Evolutionary conservation across 2,113 vertebrate genomes (phyloP), one percentile per base, ranked within the genome.

Genomic region (Hyaena hyaena): DNA sequence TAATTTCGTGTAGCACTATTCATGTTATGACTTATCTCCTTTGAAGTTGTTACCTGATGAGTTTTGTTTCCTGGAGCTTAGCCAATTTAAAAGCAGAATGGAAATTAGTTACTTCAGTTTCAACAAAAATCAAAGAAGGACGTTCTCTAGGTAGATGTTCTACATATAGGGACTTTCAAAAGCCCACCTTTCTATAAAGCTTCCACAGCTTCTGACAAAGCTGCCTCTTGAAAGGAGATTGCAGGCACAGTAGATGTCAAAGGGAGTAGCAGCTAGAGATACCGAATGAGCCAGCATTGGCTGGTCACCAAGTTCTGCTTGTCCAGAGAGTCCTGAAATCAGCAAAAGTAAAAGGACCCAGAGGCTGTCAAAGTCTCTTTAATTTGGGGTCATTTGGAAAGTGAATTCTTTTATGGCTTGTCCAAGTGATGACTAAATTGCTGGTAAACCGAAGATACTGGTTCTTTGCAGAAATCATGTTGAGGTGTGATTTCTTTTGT

Each of bases 31-130:
- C 39, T 39, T 68, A 45, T 58, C 10, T 5, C 21, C 71, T 97
- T 96, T 87, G 92, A 95, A 84, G 33, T 63, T 83, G 69, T 39
- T 89, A 31, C 82, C 33, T 26, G 28, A 17, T 79, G 50, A 90
- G 50, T 89, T 68, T 77, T 93, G n/a, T 90, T 96, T 87, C 50
- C n/a, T 93, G 35, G 65, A 95, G 10, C 45, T 87, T 58, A 55
- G 23, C 74, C 58, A 81, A 50, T 58, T 93, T 92, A 66, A 81
- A 92, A 85, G 58, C 58, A 92, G 33, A 92, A 96, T 92, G 39
- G 50, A 80, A 66, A 96, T 90, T 33, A 87, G 68, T 73, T 82
- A 26, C 31, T 90, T 94, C 10, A 10, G 24, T 90, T 92, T 81
- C 53, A 87, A 24, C 53, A 87, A 31, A 87, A 66, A 87, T 92